Evolutionary conservation across 2,888 invertebrate species (phyloP).

Genomic region (Lissonota sp.): DNA sequence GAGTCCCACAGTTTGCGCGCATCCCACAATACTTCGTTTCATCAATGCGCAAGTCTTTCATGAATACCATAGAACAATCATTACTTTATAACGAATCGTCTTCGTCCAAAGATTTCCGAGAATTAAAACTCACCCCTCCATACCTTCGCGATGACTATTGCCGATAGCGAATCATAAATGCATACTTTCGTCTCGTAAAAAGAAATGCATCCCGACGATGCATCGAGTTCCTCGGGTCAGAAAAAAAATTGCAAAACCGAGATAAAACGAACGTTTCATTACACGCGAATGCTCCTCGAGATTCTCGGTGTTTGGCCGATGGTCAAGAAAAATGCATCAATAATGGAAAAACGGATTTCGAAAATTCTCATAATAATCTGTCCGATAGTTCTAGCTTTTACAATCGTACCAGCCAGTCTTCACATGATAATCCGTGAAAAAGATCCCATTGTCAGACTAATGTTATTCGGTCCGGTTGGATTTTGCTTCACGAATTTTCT

Average conservation of each 20-base stretch:
- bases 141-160: no score
- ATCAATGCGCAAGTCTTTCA: constrained; percentile 2
- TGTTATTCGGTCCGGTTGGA: constrained; percentile 49
- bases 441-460: constrained; percentile 21
- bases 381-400: constrained; percentile 32
- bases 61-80: not conserved
- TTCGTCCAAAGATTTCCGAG: not conserved
- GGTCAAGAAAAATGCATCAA: constrained; percentile 39
- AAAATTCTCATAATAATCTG: constrained; percentile 36
- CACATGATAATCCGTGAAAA: constrained; percentile 48
- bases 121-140: not conserved
- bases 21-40: not conserved
- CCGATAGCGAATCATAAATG: no score
- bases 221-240: not conserved
- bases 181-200: not conserved
- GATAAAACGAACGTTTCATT: constrained; percentile 30
- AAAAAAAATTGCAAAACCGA: constrained; percentile 39
- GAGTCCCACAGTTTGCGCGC: not conserved
- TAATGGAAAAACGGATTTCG: constrained; percentile 6
- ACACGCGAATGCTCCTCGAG: constrained; percentile 53
- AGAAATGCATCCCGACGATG: not conserved
- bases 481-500: constrained; percentile 56
- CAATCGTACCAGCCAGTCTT: constrained; percentile 43
- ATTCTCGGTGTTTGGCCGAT: constrained; percentile 61
- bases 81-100: not conserved